phyloP scores from a whole-genome alignment of 2,888 invertebrate species.

The Microplitis manilae region DNA sequence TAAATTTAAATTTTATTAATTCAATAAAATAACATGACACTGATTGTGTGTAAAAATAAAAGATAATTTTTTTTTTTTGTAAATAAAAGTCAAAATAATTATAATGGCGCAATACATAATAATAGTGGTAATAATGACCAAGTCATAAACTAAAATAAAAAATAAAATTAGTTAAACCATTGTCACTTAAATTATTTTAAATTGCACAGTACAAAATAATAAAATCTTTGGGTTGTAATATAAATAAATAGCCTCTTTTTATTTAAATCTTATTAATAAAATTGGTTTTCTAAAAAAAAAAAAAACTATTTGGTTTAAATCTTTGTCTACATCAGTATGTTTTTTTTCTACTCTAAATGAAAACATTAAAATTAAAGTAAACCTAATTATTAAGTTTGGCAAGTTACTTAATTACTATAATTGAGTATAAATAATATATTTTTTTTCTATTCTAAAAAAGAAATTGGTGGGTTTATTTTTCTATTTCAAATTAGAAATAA shows the following conservation, averaged over 20 bases:
- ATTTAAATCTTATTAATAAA: background rate
- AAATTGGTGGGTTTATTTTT: background rate
- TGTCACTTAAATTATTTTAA: background rate
- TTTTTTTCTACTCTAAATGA: background rate
- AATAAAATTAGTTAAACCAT: constrained; percentile 10
- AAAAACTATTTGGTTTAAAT: background rate
- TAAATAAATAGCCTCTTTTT: background rate
- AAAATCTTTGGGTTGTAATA: background rate
- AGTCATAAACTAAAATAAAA: background rate
- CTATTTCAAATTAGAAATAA: background rate
- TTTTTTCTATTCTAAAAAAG: background rate
- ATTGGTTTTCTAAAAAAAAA: background rate
- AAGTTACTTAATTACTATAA: constrained; percentile 10
- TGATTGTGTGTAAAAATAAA: constrained; percentile 11
- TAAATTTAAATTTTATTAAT: constrained; percentile 46
- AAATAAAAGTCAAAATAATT: constrained; percentile 3
- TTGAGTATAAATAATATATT: constrained; percentile 7
- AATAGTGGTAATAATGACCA: constrained; percentile 9
- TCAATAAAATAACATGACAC: constrained; percentile 48
- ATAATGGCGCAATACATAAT: background rate
- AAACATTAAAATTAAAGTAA: background rate
- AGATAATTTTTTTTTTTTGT: background rate
- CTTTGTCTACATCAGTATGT: background rate
- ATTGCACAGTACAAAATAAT: constrained; percentile 18
- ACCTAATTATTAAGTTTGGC: constrained; percentile 24